Evolutionary conservation across 2,113 vertebrate genomes (phyloP).

Genomic region (Acrocephalus kingi): DNA sequence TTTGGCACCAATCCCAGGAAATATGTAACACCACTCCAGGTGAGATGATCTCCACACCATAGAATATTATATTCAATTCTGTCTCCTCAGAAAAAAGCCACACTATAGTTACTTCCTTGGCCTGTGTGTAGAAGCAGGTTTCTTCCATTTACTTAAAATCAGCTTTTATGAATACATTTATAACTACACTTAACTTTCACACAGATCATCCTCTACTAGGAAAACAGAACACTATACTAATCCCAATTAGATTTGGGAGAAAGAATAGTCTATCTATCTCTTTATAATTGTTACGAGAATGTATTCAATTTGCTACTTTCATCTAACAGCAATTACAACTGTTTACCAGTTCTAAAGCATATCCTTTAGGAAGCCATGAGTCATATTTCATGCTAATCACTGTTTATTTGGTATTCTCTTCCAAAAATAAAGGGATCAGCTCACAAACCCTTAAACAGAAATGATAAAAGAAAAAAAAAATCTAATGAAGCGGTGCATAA

Average conservation of each 20-base stretch:
- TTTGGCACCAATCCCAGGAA: background rate
- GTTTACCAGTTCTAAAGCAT: conserved; percentile 47
- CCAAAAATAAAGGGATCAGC: conserved; percentile 46
- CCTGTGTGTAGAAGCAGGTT: background rate
- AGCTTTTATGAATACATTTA: background rate
- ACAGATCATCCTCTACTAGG: background rate
- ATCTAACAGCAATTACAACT: conserved; percentile 63
- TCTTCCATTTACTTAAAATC: background rate
- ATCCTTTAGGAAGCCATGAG: conserved; percentile 40
- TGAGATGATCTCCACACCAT: background rate
- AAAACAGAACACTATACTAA: background rate
- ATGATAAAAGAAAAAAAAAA: background rate
- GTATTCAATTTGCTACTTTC: conserved; percentile 56
- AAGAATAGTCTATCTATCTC: conserved; percentile 29
- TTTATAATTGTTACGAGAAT: conserved; percentile 44
- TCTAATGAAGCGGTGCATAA: conserved; percentile 8
- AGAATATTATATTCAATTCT: background rate
- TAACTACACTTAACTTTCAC: conserved; percentile 16
- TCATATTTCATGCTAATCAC: conserved; percentile 48
- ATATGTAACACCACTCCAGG: background rate
- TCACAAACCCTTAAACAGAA: conserved; percentile 39
- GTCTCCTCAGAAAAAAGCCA: background rate
- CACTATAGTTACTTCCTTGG: background rate
- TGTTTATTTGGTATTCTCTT: conserved; percentile 51
- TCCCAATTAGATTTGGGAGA: conserved; percentile 19